Evolutionary conservation across 2,888 invertebrate species (phyloP), one percentile per base, ranked within the genome.

Genomic region (Lutraria lutraria): DNA sequence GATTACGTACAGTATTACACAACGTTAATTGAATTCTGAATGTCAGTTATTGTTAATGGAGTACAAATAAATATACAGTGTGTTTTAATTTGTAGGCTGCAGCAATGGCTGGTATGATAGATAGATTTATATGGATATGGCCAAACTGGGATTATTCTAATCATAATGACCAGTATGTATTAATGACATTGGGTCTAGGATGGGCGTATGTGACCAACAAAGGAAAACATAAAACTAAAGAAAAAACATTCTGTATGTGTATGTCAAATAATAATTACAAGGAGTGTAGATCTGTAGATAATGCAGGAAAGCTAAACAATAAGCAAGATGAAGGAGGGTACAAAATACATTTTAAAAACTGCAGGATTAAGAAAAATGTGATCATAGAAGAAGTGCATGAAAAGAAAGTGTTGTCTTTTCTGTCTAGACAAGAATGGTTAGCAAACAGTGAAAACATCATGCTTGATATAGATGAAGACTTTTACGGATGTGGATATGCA

Each of bases 381-480:
- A 89, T 93, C 0, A 80, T 94, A 12, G 94, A 95, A 85, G 86
- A 93, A 60, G 83, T 95, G 12, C 86, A 93, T 25, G 95, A 95
- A 85, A 80, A 85, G 8, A 83, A 89, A 29, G 95, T 95, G 1
- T 29, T 92, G 13, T 60, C 85, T 16, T 87, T 91, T 76, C 86
- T 94, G 19, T 79, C 84, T 43, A 85, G 84, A 21, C 76, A 89
- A 0, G 88, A 91, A 29, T 91, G 90, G 89, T 86, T 93, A 16
- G 79, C 34, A 0, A 54, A 87, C 25, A 53, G 63, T 19, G 92
- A 93, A n/a, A 91, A 91, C 15, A 83, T 95, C 10, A 85, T 95
- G 13, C 88, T 95, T 15, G 95, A 95, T 88, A 94, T 95, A 53
- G 95, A 95, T 83, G 95, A 95, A 84, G 95, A 95, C 90, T 95